Conservation (phyloP, 2,888 invertebrate genomes). For the Campaea margaritaria region DNA sequence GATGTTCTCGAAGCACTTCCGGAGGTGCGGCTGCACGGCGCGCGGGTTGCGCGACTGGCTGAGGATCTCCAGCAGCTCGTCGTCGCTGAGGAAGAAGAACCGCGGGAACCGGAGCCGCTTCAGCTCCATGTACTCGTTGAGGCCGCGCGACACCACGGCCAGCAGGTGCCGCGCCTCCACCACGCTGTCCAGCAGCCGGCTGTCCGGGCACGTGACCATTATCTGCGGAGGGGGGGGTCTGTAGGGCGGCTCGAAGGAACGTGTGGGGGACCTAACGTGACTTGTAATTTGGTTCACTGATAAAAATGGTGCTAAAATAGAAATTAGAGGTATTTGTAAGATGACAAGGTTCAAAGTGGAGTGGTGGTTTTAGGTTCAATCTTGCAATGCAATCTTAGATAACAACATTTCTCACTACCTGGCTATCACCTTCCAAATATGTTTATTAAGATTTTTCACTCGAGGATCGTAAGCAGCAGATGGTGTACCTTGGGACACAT, state of each 20-base stretch:
- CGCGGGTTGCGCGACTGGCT: conserved; percentile 91
- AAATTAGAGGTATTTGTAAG: too few relatives aligned
- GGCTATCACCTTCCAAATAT: too few relatives aligned
- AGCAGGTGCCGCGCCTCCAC: conserved; percentile 89
- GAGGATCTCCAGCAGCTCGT: conserved; percentile 92
- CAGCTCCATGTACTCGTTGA: conserved; percentile 91
- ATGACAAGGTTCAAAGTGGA: too few relatives aligned
- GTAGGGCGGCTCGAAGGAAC: too few relatives aligned
- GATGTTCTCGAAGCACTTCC: conserved; percentile 93
- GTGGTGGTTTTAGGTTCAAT: too few relatives aligned
- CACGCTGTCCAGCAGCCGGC: conserved; percentile 88
- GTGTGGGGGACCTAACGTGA: too few relatives aligned
- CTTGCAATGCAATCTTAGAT: too few relatives aligned
- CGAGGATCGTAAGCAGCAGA: too few relatives aligned
- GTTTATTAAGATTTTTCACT: too few relatives aligned
- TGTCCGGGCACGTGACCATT: conserved; percentile 87
- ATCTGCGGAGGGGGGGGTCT: conserved; percentile 73
- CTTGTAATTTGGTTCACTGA: too few relatives aligned
- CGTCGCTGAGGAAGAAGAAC: conserved; percentile 93
- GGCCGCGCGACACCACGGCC: conserved; percentile 90
- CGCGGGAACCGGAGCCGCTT: conserved; percentile 90
- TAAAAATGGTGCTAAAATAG: too few relatives aligned
- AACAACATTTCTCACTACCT: too few relatives aligned
- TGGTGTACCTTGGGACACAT: conserved; percentile 88
- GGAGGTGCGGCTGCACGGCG: conserved; percentile 92